phyloP scores from a whole-genome alignment of 2,113 vertebrate genomes.

The Sitta europaea region DNA sequence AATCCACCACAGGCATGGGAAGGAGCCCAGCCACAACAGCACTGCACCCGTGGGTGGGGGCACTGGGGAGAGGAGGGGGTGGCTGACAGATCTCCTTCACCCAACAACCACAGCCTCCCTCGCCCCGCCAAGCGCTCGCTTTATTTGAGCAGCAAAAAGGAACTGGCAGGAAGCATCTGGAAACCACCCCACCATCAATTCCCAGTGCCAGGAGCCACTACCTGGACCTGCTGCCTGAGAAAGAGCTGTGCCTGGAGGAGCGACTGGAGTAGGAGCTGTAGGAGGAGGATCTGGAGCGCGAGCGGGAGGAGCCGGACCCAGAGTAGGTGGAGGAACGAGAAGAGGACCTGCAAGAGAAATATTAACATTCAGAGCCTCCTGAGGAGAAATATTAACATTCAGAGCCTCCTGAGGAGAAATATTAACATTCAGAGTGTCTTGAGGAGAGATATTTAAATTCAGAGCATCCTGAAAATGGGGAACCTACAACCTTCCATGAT shows the following conservation, averaged over 20 bases:
- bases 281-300: constrained; percentile 87
- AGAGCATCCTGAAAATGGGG: background rate
- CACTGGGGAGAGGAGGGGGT: background rate
- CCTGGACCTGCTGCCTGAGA: constrained; percentile 95
- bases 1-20: background rate
- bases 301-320: constrained; percentile 87
- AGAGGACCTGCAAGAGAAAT: constrained; percentile 79
- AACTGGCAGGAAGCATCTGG: background rate
- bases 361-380: background rate
- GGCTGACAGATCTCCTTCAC: background rate
- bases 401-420: background rate
- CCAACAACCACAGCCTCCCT: background rate
- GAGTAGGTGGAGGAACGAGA: constrained; percentile 93
- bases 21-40: background rate
- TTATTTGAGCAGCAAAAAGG: background rate
- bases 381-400: background rate
- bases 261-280: constrained; percentile 95
- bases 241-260: constrained; percentile 92
- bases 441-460: background rate
- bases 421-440: background rate
- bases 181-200: background rate
- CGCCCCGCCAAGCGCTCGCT: background rate
- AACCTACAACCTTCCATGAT: background rate
- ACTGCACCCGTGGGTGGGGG: background rate
- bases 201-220: background rate